Evolutionary conservation across 1,140 invertebrate species (phyloP), one percentile per base, ranked within the genome.

Genomic region (Pseudobourletiella spinata): DNA sequence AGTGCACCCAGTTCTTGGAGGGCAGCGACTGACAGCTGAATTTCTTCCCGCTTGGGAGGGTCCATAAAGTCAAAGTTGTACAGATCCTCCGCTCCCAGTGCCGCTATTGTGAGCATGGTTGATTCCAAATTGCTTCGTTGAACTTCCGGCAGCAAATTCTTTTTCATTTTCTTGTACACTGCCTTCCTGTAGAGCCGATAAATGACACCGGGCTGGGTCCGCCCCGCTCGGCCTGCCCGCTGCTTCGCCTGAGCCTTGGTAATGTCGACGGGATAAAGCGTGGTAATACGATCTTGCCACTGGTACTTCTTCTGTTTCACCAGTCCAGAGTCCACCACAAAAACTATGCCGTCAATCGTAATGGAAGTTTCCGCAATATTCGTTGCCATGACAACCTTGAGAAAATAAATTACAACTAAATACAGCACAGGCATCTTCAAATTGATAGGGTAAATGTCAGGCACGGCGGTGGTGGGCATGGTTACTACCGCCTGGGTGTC

Each of bases 271-370:
- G 89, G 81, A 14, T 92, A 82, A 1, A 99, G 74, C 54, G 84
- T 86, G 73, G 98, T 92, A 14, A 90, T 88, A 18, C 86, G 85
- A 16, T 88, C 86, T 29, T 84, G 81, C 0, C 85, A 80, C 72
- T 96, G 91, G 73, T 87, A 95, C 79, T 89, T 93, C 28, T 87
- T 86, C 52, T 95, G 74, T 79, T 98, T 99, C 18, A 95, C 90
- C 78, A 95, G 98, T 1, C 96, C 96, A 77, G 89, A 87, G 74
- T 99, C 96, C 54, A 98, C 84, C 0, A 97, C 94, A 74, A 87
- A 95, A 1, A 96, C 93, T 15, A 97, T 87, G 73, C 96, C 94
- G 73, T 97, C 88, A 63, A 97, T 96, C 3, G 94, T 96, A 54
- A 96, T 93, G 8, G 92, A 92, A 0, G 90, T 91, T 78, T 95